These are phyloP conservation scores for Chelmon rostratus DNA, from an alignment of 2,797 vertebrate species.

Conservation along the genomic window DNA sequence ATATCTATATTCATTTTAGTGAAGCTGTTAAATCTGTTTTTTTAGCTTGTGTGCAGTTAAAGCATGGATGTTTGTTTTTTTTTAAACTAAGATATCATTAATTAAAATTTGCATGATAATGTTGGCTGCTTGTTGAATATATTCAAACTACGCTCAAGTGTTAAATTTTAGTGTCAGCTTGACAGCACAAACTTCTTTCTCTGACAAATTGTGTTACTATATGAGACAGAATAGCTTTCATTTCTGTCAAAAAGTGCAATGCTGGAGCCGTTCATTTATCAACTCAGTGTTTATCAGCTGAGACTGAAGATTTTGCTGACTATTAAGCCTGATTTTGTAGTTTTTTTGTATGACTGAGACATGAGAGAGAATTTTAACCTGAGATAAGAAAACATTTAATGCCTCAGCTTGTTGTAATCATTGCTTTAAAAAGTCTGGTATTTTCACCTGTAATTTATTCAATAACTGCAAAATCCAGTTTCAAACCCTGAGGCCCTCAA, in stretches of 20 bases:
- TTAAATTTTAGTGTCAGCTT: neutral
- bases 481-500: neutral
- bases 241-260: neutral
- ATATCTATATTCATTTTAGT: neutral
- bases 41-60: neutral
- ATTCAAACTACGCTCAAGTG: neutral
- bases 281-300: neutral
- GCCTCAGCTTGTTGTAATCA: neutral
- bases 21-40: neutral
- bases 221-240: neutral
- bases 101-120: neutral
- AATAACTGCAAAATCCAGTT: neutral
- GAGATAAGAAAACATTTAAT: neutral
- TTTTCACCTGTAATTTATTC: neutral
- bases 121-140: conserved; percentile 1
- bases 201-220: neutral
- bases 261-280: neutral
- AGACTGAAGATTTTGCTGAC: neutral
- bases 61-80: neutral
- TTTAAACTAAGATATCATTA: neutral
- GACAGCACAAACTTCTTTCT: neutral
- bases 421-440: neutral
- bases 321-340: neutral
- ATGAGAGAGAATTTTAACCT: neutral
- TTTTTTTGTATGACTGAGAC: neutral